Conservation (phyloP, 2,113 vertebrate species). For the Mionectes macconnelli region DNA sequence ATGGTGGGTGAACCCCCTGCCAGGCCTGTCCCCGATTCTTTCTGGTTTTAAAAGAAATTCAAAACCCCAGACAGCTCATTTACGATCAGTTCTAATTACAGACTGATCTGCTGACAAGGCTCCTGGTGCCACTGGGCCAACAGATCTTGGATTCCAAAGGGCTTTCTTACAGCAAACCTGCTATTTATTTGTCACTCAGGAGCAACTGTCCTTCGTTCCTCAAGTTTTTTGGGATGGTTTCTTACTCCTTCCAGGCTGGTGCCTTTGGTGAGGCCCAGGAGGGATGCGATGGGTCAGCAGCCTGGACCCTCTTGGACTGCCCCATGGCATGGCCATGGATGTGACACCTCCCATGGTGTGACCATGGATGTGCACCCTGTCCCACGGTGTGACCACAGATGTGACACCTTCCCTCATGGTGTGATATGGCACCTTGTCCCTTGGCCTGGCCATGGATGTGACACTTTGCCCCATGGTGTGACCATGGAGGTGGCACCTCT, state of each 20-base stretch:
- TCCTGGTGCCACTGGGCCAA: accelerated
- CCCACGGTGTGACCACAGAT: not conserved
- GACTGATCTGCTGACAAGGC: not conserved
- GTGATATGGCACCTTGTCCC: not conserved
- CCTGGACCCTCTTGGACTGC: not conserved
- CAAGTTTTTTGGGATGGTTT: not conserved
- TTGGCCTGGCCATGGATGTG: not conserved
- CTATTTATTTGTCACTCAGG: constrained; percentile 28
- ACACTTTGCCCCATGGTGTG: accelerated
- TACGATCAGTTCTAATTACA: not conserved
- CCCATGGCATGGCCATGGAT: not conserved
- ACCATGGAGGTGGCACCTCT: not conserved
- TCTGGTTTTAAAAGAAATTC: not conserved
- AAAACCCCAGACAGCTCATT: not conserved
- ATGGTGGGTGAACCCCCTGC: not conserved
- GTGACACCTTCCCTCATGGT: no score
- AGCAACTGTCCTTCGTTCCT: not conserved
- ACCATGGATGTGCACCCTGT: no score
- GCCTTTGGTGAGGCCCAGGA: not conserved
- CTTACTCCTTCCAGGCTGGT: not conserved
- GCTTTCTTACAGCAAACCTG: not conserved
- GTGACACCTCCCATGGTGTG: not conserved
- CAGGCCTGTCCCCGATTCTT: not conserved
- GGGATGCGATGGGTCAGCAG: not conserved
- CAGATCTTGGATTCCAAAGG: not conserved